phyloP scores from a whole-genome alignment of 2,888 invertebrate genomes.

The Rhingia rostrata region DNA sequence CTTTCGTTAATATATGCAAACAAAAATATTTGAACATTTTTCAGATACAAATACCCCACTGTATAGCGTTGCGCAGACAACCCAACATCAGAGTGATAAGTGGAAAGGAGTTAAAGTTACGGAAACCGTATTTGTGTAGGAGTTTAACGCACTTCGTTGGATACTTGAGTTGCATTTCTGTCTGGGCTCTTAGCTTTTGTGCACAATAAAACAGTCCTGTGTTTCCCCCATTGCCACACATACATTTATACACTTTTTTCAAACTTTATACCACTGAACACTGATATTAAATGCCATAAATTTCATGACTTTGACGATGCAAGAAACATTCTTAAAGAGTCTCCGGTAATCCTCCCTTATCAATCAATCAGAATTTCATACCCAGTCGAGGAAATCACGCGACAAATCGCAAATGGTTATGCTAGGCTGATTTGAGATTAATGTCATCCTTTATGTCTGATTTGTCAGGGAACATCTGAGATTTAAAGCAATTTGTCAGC shows the following conservation, averaged over 20 bases:
- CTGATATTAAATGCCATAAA: conserved; percentile 9
- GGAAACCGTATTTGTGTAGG: conserved; percentile 51
- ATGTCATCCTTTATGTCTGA: conserved; percentile 55
- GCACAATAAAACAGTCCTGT: conserved; percentile 35
- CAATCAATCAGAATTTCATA: conserved; percentile 32
- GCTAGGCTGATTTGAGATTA: conserved; percentile 47
- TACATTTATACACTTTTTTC: not conserved
- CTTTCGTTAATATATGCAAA: no score
- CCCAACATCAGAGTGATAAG: conserved; percentile 23
- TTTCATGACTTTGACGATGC: not conserved
- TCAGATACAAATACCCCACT: no score
- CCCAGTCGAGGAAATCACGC: conserved; percentile 6
- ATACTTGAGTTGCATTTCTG: conserved; percentile 58
- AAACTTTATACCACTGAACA: not conserved
- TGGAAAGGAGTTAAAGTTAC: conserved; percentile 2
- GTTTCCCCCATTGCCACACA: conserved; percentile 5
- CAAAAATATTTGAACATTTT: no score
- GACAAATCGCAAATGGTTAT: conserved; percentile 21
- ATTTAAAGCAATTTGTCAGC: conserved; percentile 58
- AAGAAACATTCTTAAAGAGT: conserved; percentile 13
- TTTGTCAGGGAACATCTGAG: conserved; percentile 42
- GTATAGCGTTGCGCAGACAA: conserved; percentile 26
- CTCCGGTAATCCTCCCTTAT: conserved; percentile 19
- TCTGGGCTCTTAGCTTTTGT: conserved; percentile 37
- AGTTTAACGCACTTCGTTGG: conserved; percentile 72